Evolutionary conservation across 1,140 invertebrate species (phyloP).

Genomic region (Gryon sp.): DNA sequence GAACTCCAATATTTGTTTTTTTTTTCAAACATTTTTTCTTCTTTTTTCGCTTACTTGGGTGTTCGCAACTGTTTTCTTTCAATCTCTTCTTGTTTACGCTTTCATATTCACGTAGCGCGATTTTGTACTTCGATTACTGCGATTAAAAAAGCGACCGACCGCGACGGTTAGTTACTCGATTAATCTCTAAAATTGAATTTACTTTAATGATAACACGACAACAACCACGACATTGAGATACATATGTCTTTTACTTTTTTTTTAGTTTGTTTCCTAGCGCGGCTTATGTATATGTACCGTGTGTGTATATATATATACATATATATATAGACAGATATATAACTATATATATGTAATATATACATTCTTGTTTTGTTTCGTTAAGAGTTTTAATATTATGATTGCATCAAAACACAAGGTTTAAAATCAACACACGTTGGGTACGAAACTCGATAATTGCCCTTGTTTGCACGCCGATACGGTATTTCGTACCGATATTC

Average conservation of each 20-base stretch:
- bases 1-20: slow-evolving; percentile 10
- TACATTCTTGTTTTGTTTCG: slow-evolving; percentile 10
- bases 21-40: slow-evolving; percentile 1
- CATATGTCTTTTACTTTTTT: slow-evolving; percentile 32
- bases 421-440: slow-evolving; percentile 36
- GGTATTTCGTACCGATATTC: slow-evolving; percentile 19
- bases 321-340: slow-evolving; percentile 26
- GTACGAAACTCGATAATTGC: slow-evolving; percentile 53
- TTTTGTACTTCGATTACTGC: slow-evolving; percentile 41
- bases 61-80: background rate
- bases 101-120: slow-evolving; percentile 1
- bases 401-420: slow-evolving; percentile 55
- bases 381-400: slow-evolving; percentile 48
- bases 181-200: slow-evolving; percentile 42
- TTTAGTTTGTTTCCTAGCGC: slow-evolving; percentile 31
- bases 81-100: background rate
- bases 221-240: slow-evolving; percentile 72
- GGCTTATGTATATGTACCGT: slow-evolving; percentile 23
- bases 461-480: slow-evolving; percentile 23
- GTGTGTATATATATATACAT: slow-evolving; percentile 12
- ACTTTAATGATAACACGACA: slow-evolving; percentile 60
- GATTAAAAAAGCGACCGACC: slow-evolving; percentile 44
- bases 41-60: background rate
- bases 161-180: slow-evolving; percentile 22
- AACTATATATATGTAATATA: too few species aligned